Evolutionary conservation across 2,113 vertebrate genomes (phyloP), one percentile per base, ranked within the genome.

Genomic region (Phaethon lepturus): DNA sequence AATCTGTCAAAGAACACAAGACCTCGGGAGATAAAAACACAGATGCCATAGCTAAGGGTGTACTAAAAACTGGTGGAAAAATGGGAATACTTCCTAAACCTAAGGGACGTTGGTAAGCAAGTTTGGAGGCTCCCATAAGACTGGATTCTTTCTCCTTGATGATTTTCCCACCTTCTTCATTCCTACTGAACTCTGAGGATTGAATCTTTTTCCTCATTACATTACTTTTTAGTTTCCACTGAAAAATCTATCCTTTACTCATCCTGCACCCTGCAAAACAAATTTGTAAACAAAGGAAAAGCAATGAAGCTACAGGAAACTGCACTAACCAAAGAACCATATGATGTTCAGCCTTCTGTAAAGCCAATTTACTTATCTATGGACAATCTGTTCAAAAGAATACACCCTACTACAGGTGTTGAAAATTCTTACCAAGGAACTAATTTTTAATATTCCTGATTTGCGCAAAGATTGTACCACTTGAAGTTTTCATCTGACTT

Each of bases 1-100:
- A 92, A 88, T 85, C 95, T 96, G 93, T 81, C 93, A 96, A 96
- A 95, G 87, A 95, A 94, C 85, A 92, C 81, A 93, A 93, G 95
- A 90, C 88, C 88, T 95, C 83, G 45, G 90, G 85, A 95, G 82
- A 96, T 80, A 93, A 88, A 97, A 97, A 93, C 78, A 97, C 81
- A 95, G 83, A 96, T 86, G 90, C 72, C 92, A 92, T 23, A 83
- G 79, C 31, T 86, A 83, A 77, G 85, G 82, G 71, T 94, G 83
- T 93, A 93, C 52, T 92, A 90, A 95, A 95, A 96, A 96, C 90
- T 93, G 86, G 67, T 88, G 72, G 72, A 64, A 90, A 95, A 90
- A 73, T 26, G 23, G 58, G 90, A 97, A 92, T 77, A 86, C 28
- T 79, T 80, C 75, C 82, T 88, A 88, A 94, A 90, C 59, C 52